phyloP scores from a whole-genome alignment of 2,888 invertebrate genomes.

The Sphaerolaimus hirsutus region DNA sequence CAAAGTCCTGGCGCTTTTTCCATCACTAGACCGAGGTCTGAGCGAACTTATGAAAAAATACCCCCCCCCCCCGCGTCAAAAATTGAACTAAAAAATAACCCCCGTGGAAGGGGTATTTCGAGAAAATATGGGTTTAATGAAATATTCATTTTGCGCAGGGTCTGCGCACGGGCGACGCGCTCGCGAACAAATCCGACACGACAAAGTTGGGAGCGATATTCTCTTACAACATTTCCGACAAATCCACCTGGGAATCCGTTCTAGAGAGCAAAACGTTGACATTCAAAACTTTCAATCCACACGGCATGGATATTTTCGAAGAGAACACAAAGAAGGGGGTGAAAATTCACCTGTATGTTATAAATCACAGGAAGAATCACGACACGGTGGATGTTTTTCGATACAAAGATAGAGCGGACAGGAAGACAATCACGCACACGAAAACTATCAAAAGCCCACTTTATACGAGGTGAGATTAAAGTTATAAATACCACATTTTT shows the following conservation, averaged over 20 bases:
- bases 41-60: too few species aligned
- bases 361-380: slow-evolving; percentile 5
- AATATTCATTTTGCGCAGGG: too few species aligned
- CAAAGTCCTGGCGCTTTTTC: too few species aligned
- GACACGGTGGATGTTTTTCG: slow-evolving; percentile 7
- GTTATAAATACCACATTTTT: not conserved
- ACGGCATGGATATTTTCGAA: slow-evolving; percentile 3
- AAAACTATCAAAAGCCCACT: slow-evolving; percentile 5
- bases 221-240: slow-evolving; percentile 5
- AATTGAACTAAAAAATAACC: too few species aligned
- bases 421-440: slow-evolving; percentile 2
- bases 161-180: too few species aligned
- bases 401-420: not conserved
- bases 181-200: too few species aligned
- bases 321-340: not conserved
- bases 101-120: too few species aligned
- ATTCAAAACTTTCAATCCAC: slow-evolving; percentile 6
- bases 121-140: too few species aligned
- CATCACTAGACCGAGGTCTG: too few species aligned
- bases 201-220: slow-evolving; percentile 5
- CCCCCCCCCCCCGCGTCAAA: too few species aligned
- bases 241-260: slow-evolving; percentile 4
- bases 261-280: slow-evolving; percentile 3
- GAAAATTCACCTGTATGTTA: not conserved
- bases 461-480: slow-evolving; percentile 1